phyloP scores from a whole-genome alignment of 2,113 vertebrate species.

The Cyphomyrus plagiostoma region DNA sequence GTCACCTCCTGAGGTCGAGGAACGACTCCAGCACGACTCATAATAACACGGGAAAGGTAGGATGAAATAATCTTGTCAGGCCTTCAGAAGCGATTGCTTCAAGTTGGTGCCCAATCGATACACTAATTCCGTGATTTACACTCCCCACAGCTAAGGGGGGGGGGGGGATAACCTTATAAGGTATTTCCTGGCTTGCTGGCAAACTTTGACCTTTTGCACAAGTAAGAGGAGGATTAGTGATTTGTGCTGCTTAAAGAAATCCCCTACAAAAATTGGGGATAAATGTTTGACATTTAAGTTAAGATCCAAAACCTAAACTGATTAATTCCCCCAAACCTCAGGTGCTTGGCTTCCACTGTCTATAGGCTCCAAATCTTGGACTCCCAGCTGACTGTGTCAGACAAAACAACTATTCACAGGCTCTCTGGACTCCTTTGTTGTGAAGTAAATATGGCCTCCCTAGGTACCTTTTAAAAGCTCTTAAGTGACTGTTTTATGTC shows the following conservation, averaged over 20 bases:
- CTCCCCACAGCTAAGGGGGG: conserved; percentile 82
- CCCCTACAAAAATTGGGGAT: conserved; percentile 82
- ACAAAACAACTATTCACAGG: conserved; percentile 48
- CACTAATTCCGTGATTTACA: conserved; percentile 99
- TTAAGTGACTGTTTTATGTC: not conserved
- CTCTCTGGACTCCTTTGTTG: conserved; percentile 49
- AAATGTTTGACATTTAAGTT: conserved; percentile 74
- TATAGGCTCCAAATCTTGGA: conserved; percentile 58
- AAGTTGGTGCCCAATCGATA: conserved; percentile 95
- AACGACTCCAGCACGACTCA: conserved; percentile 98
- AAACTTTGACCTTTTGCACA: conserved; percentile 97
- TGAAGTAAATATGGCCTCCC: conserved; percentile 31
- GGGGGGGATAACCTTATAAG: conserved; percentile 82
- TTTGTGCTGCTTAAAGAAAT: conserved; percentile 83
- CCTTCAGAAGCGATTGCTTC: conserved; percentile 96
- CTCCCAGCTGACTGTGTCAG: conserved; percentile 49
- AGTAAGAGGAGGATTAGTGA: conserved; percentile 85
- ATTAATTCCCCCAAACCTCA: conserved; percentile 77
- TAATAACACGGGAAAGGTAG: conserved; percentile 99
- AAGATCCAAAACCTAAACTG: conserved; percentile 69
- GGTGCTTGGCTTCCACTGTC: conserved; percentile 57
- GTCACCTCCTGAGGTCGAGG: conserved; percentile 95
- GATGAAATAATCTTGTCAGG: conserved; percentile 99
- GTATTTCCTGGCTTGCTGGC: conserved; percentile 99
- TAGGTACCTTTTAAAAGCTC: conserved; percentile 32